These are phyloP conservation scores for Herpetotheres cachinnans DNA, from an alignment of 2,113 vertebrate genomes.

Conservation along the genomic window DNA sequence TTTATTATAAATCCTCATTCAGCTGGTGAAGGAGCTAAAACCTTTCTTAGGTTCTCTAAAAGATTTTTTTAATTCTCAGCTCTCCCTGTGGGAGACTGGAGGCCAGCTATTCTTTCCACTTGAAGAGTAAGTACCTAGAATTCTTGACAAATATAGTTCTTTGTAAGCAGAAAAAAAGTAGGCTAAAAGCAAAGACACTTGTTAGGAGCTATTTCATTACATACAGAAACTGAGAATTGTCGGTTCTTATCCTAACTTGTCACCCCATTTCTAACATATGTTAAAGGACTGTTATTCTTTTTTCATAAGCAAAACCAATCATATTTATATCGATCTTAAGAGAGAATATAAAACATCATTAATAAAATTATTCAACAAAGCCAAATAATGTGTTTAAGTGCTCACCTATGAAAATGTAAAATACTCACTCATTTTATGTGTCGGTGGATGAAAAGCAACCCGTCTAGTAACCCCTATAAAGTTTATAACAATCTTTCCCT, in stretches of 20 bases:
- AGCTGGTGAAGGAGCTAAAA: constrained; percentile 17
- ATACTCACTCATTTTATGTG: not conserved
- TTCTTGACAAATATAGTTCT: constrained; percentile 23
- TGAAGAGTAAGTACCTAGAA: not conserved
- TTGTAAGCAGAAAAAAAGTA: constrained; percentile 19
- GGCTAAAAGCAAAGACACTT: constrained; percentile 6
- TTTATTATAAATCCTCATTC: not conserved
- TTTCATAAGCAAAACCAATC: not conserved
- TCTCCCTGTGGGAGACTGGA: constrained; percentile 9
- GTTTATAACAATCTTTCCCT: not conserved
- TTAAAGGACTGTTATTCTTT: not conserved
- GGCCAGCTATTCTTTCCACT: constrained; percentile 12
- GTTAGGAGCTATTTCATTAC: not conserved
- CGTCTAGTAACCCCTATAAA: not conserved
- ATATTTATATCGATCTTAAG: not conserved
- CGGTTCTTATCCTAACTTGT: not conserved
- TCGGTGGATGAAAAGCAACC: not conserved
- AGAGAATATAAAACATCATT: not conserved
- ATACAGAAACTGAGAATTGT: not conserved
- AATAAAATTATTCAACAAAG: not conserved
- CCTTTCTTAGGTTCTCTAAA: constrained; percentile 17
- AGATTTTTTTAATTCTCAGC: constrained; percentile 21
- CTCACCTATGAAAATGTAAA: not conserved
- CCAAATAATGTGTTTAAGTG: not conserved
- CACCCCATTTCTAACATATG: not conserved